Evolutionary conservation across 2,797 vertebrate genomes (phyloP), one percentile per base, ranked within the genome.

Genomic region (Dendrocincla tyrannina): DNA sequence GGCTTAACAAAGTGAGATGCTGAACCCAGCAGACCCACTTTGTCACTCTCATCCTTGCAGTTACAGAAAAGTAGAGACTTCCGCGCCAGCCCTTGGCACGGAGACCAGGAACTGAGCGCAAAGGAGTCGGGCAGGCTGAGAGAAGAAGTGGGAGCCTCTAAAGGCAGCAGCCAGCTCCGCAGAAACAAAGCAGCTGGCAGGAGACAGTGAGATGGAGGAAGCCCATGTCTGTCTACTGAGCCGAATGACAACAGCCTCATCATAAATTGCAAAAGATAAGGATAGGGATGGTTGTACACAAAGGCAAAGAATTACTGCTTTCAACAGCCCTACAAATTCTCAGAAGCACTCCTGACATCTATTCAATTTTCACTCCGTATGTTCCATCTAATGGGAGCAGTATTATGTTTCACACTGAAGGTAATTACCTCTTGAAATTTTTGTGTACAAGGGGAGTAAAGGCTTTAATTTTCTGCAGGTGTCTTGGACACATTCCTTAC

Each of bases 391-490:
- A 97, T 94, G 91, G 96, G 95, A 97, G 91, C 60, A 4, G 79
- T 93, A 97, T 97, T 97, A 85, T 93, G 89, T 97, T 97, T 96
- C 96, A 93, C 95, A 77, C 72, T 50, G 91, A 87, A 91, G 70
- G 89, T 96, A 98, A 98, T 98, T 98, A 97, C 96, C 68, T 96
- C 97, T 95, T 96, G 96, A 98, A 95, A 97, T 91, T 96, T 97
- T 96, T 97, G 95, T 96, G 97, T 93, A 88, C 74, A 66, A 96
- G 89, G 90, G 70, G 83, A 96, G 86, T 42, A 93, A 96, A 86
- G 67, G 91, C 87, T 97, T 97, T 96, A 96, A 97, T 98, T 98
- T 98, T 98, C 95, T 97, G 95, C 97, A 98, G 97, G 98, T 98
- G 96, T 93, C 96, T 96, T 97, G 96, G 96, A 95, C 83, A 87